Base-by-base conservation (phyloP, 37 sponge, comb jelly and placozoan species). In the Ianthella basta region DNA sequence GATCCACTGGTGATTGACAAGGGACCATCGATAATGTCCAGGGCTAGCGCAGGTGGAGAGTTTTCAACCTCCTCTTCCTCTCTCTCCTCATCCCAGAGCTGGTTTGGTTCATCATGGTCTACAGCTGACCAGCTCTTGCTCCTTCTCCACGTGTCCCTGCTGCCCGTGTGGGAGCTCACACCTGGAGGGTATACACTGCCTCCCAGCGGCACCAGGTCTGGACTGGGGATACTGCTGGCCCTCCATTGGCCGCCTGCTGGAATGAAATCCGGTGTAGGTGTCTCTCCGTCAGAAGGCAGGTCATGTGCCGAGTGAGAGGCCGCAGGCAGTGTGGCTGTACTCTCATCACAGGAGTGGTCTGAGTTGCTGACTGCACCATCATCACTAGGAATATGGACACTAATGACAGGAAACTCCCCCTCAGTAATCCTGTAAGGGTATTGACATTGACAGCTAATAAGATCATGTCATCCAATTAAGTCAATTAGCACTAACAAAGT, bases 81-180 rank as follows among this genome's bases (percentile, higher is more conserved):
- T 5, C 29, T 10, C 24, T 61, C 64, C 50, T 44, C 50, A 8
- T 44, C 8, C 50, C 50, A 44, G 50, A 44, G 50, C 50, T 44
- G 50, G 29, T 12, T 10, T 61, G 2, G 24, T 2, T 29, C 24
- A 27, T 61, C 64, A 10, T n/a, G 20, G 78, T 75, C 78, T 2
- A 75, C 78, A 41, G 78, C 54, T 18, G 37, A 24, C 44, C 37
- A 24, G 78, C 78, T 75, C 54, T 50, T 40, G 37, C 78, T 75
- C 25, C 78, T 39, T 15, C 78, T 39, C 54, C 44, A 40, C 16
- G 18, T 36, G 3, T 75, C 78, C 44, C 24, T n/a, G 25, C 25
- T 20, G 14, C 20, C 25, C 37, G 1, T n/a, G 13, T 21, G 0
- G 33, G 35, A 30, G 18, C 15, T 35, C 50, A 44, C 50, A 44